These are phyloP conservation scores for Monodelphis domestica DNA, from an alignment of 2,797 vertebrate species.

Conservation along the genomic window DNA sequence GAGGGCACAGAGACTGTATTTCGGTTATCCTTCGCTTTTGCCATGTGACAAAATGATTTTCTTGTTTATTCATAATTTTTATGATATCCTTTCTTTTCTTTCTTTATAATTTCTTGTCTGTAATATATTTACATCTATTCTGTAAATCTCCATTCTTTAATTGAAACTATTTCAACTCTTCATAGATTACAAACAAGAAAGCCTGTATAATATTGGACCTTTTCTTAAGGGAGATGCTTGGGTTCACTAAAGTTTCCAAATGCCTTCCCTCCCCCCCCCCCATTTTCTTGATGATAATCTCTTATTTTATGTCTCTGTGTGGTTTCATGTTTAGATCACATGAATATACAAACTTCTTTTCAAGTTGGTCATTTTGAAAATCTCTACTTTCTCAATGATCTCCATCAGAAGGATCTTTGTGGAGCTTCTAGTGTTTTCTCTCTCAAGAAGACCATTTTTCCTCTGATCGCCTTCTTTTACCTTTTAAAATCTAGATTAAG, in stretches of 20 bases:
- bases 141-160: not conserved
- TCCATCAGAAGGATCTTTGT: not conserved
- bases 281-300: not conserved
- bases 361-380: not conserved
- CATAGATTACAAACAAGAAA: not conserved
- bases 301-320: not conserved
- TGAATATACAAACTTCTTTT: not conserved
- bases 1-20: not conserved
- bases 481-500: not conserved
- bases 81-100: not conserved
- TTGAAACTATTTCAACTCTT: not conserved
- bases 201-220: not conserved
- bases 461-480: not conserved
- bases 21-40: not conserved
- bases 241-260: not conserved
- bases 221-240: not conserved
- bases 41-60: not conserved
- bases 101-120: not conserved
- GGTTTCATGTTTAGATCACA: not conserved
- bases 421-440: not conserved
- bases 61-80: not conserved
- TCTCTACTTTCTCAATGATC: not conserved
- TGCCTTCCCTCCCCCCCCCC: no score
- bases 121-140: not conserved
- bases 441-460: not conserved